Base-by-base conservation (phyloP, 2,797 vertebrate genomes). In the Sitta carolinensis region DNA sequence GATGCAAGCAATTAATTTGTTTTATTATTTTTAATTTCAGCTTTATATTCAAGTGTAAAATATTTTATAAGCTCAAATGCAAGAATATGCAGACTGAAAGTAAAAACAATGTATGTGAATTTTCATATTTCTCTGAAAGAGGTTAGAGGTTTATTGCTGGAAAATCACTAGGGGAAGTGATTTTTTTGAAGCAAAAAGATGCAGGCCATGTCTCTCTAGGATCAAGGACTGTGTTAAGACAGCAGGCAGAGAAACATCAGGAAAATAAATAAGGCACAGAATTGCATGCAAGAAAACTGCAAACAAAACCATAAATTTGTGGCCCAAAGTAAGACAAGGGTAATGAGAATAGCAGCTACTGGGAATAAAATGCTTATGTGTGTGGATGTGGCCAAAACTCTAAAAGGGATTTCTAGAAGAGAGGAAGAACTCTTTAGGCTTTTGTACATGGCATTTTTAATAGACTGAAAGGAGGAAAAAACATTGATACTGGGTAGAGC, bases 21-120 rank as follows among this genome's bases (percentile, higher is more conserved):
- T 89, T 83, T 92, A 85, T 63, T 78, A 50, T 66, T 89, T 88
- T 89, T 66, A 73, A 89, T 91, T 91, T 92, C 50, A 52, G 34
- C 68, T 77, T 94, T 61, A 74, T 42, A 48, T 55, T 78, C 11
- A 58, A 83, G 18, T 22, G 23, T 58, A 25, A 85, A 95, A 47
- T 30, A 82, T 5, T 52, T 89, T 26, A n/a, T 66, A 48, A 20
- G 59, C 61, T 51, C 14, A 59, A 82, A 92, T 38, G 13, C 48
- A 90, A 78, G 54, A 75, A 54, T 47, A 83, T 40, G 13, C 32
- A 45, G 43, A 29, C 14, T 59, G 34, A 40, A 89, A 72, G 42
- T 52, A 72, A 80, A 89, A 87, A 16, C 11, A 42, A 30, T 48
- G 15, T 16, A 47, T 54, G 20, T 61, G 17, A 34, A 58, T 75